Evolutionary conservation across 2,888 invertebrate genomes (phyloP).

Genomic region (Leucoptera coffeella): DNA sequence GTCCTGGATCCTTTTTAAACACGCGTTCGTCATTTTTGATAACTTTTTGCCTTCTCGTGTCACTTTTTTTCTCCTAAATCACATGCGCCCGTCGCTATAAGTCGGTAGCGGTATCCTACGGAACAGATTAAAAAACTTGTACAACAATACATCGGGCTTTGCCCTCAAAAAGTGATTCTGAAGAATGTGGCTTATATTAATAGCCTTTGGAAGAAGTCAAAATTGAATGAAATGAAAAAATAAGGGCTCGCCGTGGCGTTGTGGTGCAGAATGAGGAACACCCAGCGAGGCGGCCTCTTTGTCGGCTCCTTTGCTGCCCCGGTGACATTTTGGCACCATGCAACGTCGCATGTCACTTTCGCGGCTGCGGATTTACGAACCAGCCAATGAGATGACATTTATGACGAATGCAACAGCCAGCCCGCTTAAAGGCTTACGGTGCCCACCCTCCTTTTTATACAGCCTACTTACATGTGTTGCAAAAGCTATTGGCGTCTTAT

Average conservation of each 20-base stretch:
- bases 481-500: too few relatives aligned
- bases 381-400: too few relatives aligned
- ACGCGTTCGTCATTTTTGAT: conserved; percentile 36
- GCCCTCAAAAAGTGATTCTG: conserved; percentile 37
- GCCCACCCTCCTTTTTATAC: too few relatives aligned
- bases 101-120: conserved; percentile 51
- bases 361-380: conserved; percentile 41
- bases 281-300: conserved; percentile 44
- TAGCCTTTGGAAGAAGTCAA: conserved; percentile 53
- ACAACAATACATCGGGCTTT: conserved; percentile 38
- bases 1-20: conserved; percentile 33
- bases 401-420: too few relatives aligned
- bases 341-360: conserved; percentile 22
- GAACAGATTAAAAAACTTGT: conserved; percentile 46
- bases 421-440: too few relatives aligned
- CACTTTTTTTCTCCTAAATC: conserved; percentile 40
- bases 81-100: conserved; percentile 35
- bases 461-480: too few relatives aligned
- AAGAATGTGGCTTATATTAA: conserved; percentile 52
- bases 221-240: conserved; percentile 53
- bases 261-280: conserved; percentile 30
- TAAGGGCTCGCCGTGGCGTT: conserved; percentile 31
- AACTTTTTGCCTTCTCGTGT: conserved; percentile 39
- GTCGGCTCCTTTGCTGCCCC: conserved; percentile 41
- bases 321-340: conserved; percentile 54